These are phyloP conservation scores for Ctenosaura bakeri DNA, from an alignment of 2,797 vertebrate genomes.

Conservation along the genomic window DNA sequence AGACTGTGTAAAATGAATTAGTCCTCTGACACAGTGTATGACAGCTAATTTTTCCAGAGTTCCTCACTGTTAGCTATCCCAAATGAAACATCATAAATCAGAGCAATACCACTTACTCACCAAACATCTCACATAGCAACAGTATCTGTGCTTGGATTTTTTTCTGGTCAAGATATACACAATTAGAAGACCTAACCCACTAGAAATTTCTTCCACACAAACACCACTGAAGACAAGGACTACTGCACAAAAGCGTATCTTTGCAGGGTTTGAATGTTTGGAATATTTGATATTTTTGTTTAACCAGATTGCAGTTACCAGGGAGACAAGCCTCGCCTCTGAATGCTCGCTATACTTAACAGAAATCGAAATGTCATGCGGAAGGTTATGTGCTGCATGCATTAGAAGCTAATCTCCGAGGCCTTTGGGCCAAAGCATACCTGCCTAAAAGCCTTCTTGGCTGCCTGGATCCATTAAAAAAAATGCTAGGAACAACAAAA, in stretches of 20 bases:
- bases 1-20: too few relatives aligned
- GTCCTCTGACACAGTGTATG: background rate
- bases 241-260: background rate
- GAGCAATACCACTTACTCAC: background rate
- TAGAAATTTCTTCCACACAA: background rate
- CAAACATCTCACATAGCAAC: background rate
- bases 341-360: background rate
- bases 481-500: conserved; percentile 55
- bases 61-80: background rate
- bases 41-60: background rate
- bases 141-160: background rate
- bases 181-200: background rate
- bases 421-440: conserved; percentile 31
- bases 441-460: conserved; percentile 63
- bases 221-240: background rate
- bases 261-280: background rate
- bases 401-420: conserved; percentile 45
- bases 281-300: background rate
- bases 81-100: background rate
- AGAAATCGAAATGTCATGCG: background rate
- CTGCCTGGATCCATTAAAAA: conserved; percentile 58
- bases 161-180: too few relatives aligned
- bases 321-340: background rate
- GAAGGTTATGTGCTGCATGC: conserved; percentile 24
- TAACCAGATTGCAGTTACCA: accelerated